A percentile compares a stretch with the other conserved stretches of the same genome.
phyloP scores from a whole-genome alignment of 2,113 vertebrate species.

The Cairina moschata region DNA sequence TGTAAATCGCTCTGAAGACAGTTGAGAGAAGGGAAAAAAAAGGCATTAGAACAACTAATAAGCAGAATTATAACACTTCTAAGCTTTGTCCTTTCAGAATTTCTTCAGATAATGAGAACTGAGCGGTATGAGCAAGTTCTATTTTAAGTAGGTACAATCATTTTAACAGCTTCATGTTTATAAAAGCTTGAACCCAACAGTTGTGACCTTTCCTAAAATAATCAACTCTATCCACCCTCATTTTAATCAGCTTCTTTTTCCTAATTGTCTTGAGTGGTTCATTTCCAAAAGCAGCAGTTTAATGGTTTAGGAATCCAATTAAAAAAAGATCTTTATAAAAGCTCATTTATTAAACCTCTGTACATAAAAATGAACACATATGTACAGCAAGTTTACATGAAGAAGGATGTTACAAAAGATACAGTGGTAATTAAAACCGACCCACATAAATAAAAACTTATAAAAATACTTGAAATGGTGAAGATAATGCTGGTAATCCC shows the following conservation, averaged over 20 bases:
- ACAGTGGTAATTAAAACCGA: constrained; percentile 74
- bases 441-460: constrained; percentile 74
- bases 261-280: background rate
- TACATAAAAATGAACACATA: constrained; percentile 69
- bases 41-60: background rate
- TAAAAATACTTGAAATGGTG: constrained; percentile 76
- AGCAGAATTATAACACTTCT: background rate
- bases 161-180: background rate
- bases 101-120: background rate
- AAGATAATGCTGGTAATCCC: constrained; percentile 67
- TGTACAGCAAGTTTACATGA: constrained; percentile 72
- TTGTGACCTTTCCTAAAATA: background rate
- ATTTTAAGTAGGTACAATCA: background rate
- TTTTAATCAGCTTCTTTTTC: background rate
- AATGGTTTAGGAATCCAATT: background rate
- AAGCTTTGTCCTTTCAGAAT: background rate
- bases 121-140: background rate
- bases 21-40: background rate
- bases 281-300: background rate
- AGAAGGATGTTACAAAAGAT: constrained; percentile 76
- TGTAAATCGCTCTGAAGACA: background rate
- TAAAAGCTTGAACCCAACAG: background rate
- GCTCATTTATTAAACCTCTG: constrained; percentile 81
- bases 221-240: background rate
- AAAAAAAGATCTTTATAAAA: constrained; percentile 55